phyloP scores from a whole-genome alignment of 2,888 invertebrate genomes.

The Lasioglossum zephyrum region DNA sequence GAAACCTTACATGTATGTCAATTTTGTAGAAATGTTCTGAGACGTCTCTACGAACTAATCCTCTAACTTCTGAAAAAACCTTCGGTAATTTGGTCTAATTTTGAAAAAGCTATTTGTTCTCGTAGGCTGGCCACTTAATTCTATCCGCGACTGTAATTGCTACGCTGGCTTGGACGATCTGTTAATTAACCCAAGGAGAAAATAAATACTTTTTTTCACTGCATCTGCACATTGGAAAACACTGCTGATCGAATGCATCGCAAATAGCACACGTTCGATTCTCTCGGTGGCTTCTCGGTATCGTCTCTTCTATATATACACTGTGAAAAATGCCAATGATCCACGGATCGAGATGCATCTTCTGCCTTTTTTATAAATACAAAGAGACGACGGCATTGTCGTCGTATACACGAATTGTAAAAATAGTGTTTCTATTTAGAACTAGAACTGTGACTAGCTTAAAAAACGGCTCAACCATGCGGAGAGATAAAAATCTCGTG shows the following conservation, averaged over 20 bases:
- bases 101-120: not conserved
- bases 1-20: not conserved
- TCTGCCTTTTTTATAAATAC: constrained; percentile 1
- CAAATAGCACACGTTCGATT: constrained; percentile 46
- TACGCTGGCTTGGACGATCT: not conserved
- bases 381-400: not conserved
- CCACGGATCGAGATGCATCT: constrained; percentile 26
- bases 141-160: not conserved
- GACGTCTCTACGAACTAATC: not conserved
- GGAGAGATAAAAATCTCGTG: not conserved
- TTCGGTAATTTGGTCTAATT: no score
- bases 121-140: not conserved
- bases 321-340: constrained; percentile 37
- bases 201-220: constrained; percentile 2
- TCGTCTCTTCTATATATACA: constrained; percentile 42
- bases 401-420: not conserved
- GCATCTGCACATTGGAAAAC: constrained; percentile 3
- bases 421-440: not conserved
- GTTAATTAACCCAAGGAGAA: not conserved
- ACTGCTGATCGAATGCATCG: constrained; percentile 25
- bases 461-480: not conserved
- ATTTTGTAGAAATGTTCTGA: not conserved
- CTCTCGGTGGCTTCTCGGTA: constrained; percentile 41
- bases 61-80: no score
- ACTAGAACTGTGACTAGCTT: no score